Base-by-base conservation (phyloP, 2,113 vertebrate species). In the Pandion haliaetus region DNA sequence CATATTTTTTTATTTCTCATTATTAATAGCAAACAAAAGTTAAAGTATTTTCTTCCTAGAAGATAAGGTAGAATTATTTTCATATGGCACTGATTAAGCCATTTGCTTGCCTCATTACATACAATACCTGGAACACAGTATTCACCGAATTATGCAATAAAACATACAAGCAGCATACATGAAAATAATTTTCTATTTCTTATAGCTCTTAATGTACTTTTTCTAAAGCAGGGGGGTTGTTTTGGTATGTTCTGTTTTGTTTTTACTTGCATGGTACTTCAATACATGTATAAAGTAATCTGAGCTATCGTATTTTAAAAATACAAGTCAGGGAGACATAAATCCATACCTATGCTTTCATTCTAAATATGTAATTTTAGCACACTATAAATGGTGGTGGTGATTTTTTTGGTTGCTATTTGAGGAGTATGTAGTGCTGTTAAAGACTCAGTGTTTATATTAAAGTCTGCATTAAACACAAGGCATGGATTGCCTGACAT, bases 121-220 rank as follows among this genome's bases (percentile, higher is more conserved):
- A 17, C 2, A 8, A 47, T 50, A 86, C 14, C 17, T 58, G n/a
- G 10, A 88, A 88, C 8, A 61, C 9, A 52, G 9, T 32, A 42
- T 47, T 67, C 29, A 69, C 32, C n/a, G 42, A 66, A 63, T 5
- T 80, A 92, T 80, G 38, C 36, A 58, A n/a, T 74, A 76, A 90
- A 82, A 63, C 7, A 28, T 54, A 45, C 0, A 0, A 82, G 5
- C 13, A 74, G 2, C 9, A 38, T 25, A 59, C 10, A 13, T 9
- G 3, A n/a, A 49, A 90, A 59, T 4, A 16, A 38, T 77, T 47
- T 77, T 50, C 18, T 54, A 2, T 40, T 93, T 70, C 14, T 61
- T 66, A 7, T 28, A 78, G 9, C 2, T 50, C 14, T 8, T 38
- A 40, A 59, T 34, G 8, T 36, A 21, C 19, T 40, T 40, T 65